Conservation (phyloP, 1,140 invertebrate genomes). For the Scaptomyza montana region DNA sequence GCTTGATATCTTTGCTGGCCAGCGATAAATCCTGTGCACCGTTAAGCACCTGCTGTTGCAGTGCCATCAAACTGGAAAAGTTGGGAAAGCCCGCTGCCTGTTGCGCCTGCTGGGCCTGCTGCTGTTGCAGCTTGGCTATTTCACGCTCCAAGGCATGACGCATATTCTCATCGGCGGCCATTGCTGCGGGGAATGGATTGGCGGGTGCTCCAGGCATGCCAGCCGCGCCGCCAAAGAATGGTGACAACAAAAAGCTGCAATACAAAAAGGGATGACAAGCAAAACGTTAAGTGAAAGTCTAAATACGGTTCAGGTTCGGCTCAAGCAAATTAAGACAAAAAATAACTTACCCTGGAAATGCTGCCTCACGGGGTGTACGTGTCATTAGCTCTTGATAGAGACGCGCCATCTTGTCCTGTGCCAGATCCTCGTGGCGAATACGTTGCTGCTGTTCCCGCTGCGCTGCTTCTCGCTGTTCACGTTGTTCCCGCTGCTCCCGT, state of each 20-base stretch:
- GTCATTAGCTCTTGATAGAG: constrained; percentile 98
- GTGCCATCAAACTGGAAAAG: constrained; percentile 86
- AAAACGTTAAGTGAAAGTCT: too few relatives aligned
- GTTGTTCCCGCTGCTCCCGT: constrained; percentile 85
- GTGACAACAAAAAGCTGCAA: constrained; percentile 90
- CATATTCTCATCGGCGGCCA: constrained; percentile 89
- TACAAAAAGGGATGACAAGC: neutral
- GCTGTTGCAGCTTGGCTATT: constrained; percentile 92
- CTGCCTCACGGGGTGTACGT: constrained; percentile 88
- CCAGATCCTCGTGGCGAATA: constrained; percentile 96
- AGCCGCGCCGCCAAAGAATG: constrained; percentile 89
- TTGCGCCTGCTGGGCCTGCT: constrained; percentile 83
- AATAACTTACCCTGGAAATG: constrained; percentile 88
- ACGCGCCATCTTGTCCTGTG: constrained; percentile 97
- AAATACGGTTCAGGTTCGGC: neutral
- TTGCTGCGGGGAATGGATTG: constrained; percentile 85
- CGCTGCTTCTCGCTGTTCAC: constrained; percentile 52
- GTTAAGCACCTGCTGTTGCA: constrained; percentile 89
- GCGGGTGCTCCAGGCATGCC: constrained; percentile 86
- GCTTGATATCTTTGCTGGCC: constrained; percentile 87
- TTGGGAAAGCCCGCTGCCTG: constrained; percentile 85
- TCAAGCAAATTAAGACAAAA: neutral
- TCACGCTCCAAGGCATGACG: constrained; percentile 94
- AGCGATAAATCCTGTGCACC: constrained; percentile 93
- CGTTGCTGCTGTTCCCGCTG: constrained; percentile 86